These are phyloP conservation scores for Sarcophaga variegata DNA, from an alignment of 2,888 invertebrate genomes.

Conservation along the genomic window DNA sequence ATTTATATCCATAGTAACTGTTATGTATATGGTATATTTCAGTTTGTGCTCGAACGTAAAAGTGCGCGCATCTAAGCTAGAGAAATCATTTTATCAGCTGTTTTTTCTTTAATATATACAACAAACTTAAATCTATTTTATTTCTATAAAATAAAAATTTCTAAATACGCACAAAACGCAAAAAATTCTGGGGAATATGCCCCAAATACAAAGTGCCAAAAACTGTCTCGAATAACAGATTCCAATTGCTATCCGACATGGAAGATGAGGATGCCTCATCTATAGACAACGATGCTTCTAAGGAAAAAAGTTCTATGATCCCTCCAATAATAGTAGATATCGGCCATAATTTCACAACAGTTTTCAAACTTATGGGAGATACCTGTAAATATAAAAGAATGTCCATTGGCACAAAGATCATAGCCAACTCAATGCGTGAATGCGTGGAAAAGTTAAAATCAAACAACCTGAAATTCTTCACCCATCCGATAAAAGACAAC, in stretches of 20 bases:
- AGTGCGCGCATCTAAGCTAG: too few species aligned
- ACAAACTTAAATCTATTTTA: too few species aligned
- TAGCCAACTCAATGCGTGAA: too few species aligned
- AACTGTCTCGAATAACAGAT: background rate
- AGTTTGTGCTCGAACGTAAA: too few species aligned
- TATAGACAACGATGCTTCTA: background rate
- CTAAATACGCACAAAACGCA: background rate
- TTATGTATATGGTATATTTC: too few species aligned
- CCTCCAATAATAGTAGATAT: constrained; percentile 1
- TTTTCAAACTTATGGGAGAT: constrained; percentile 7
- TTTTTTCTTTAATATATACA: too few species aligned
- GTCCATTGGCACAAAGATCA: too few species aligned
- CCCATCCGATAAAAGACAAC: too few species aligned
- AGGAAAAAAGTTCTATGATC: background rate
- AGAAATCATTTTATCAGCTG: too few species aligned
- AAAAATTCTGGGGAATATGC: background rate
- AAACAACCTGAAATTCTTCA: background rate
- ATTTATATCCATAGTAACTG: too few species aligned
- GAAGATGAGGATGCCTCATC: constrained; percentile 8
- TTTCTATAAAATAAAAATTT: background rate
- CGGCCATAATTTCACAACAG: background rate
- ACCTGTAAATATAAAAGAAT: background rate
- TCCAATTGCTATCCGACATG: background rate
- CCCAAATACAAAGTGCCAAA: background rate
- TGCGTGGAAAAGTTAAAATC: background rate